These are phyloP conservation scores for Leucosticte australis DNA, from an alignment of 2,113 vertebrate species.

Conservation along the genomic window DNA sequence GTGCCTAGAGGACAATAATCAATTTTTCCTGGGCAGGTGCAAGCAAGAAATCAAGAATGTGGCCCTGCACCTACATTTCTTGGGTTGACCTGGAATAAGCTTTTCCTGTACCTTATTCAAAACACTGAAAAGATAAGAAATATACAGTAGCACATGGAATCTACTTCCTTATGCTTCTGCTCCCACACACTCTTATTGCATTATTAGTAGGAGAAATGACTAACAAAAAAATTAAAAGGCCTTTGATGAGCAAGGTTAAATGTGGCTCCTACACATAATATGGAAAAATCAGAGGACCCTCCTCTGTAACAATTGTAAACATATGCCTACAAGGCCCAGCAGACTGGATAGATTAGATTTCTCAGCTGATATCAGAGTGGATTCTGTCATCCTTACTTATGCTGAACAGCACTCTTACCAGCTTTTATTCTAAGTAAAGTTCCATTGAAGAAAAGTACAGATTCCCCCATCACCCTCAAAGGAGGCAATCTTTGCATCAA, in stretches of 20 bases:
- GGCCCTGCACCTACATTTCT: neutral
- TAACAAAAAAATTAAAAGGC: neutral
- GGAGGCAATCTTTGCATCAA: neutral
- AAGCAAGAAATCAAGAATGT: neutral
- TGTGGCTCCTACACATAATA: accelerated
- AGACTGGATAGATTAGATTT: neutral
- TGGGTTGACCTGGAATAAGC: neutral
- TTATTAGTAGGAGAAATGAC: neutral
- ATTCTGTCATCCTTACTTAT: neutral
- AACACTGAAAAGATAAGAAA: neutral
- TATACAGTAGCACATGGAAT: neutral
- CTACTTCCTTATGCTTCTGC: neutral
- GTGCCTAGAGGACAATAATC: neutral
- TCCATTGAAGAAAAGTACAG: neutral
- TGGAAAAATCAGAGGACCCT: neutral
- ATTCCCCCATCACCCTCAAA: neutral
- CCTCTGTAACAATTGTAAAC: neutral
- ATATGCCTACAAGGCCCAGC: neutral
- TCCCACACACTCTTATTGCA: neutral
- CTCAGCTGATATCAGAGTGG: neutral
- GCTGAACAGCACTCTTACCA: neutral
- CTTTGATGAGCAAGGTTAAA: neutral
- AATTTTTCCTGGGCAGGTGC: neutral
- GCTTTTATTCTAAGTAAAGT: neutral
- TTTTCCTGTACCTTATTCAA: neutral